phyloP scores from a whole-genome alignment of 2,888 invertebrate genomes.

The Furcula furcula region DNA sequence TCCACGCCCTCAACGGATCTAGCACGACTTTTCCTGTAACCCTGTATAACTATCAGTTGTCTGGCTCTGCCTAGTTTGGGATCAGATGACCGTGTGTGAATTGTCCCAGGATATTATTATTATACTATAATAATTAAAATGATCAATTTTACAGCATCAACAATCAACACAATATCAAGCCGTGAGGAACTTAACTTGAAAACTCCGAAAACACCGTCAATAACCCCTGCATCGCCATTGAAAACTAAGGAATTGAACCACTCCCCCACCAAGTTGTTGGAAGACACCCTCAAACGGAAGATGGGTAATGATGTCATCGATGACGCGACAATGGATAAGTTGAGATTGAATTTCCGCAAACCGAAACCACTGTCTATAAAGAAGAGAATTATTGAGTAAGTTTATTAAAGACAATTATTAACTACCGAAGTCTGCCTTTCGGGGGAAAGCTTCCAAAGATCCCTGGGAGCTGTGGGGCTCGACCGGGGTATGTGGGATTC shows the following conservation, averaged over 20 bases:
- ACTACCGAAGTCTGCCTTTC: no score
- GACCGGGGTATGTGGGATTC: no score
- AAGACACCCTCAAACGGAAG: slow-evolving; percentile 40
- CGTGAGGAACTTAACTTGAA: slow-evolving; percentile 51
- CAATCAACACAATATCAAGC: slow-evolving; percentile 24
- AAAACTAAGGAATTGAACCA: slow-evolving; percentile 12
- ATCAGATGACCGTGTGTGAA: no score
- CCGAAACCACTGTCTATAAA: slow-evolving; percentile 59
- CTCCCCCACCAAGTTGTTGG: slow-evolving; percentile 54
- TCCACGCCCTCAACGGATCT: no score
- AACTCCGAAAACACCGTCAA: slow-evolving; percentile 27
- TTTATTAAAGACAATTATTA: no score
- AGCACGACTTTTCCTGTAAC: no score
- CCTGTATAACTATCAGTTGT: no score
- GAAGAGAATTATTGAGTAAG: slow-evolving; percentile 58
- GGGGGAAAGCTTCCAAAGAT: no score
- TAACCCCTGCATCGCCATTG: neutral
- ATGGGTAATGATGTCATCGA: slow-evolving; percentile 12
- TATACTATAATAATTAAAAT: no score
- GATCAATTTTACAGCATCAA: slow-evolving; percentile 14
- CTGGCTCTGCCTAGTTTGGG: no score
- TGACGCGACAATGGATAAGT: slow-evolving; percentile 28
- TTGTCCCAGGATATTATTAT: no score
- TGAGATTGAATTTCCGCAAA: slow-evolving; percentile 42
- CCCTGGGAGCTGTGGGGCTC: no score